These are phyloP conservation scores for Cygnus olor DNA, from an alignment of 2,797 vertebrate genomes.

Conservation along the genomic window DNA sequence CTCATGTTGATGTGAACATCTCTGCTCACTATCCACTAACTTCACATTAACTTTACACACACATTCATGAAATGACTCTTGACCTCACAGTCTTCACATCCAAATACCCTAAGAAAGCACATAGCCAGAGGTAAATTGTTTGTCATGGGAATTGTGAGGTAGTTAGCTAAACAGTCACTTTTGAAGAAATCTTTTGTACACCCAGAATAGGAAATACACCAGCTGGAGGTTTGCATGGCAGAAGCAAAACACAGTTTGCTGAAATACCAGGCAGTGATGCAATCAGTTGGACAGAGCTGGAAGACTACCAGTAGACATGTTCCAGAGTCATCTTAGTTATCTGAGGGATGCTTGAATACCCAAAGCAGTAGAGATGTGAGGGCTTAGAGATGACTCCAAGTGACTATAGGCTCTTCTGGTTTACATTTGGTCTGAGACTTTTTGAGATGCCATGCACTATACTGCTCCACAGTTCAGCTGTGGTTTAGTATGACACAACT, in stretches of 20 bases:
- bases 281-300: not conserved
- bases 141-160: not conserved
- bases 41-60: not conserved
- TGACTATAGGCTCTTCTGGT: not conserved
- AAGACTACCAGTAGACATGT: not conserved
- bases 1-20: not conserved
- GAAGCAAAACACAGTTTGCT: not conserved
- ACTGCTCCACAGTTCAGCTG: not conserved
- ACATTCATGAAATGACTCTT: not conserved
- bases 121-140: not conserved
- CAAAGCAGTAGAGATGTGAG: not conserved
- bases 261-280: not conserved
- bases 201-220: not conserved
- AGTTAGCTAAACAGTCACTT: not conserved
- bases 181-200: not conserved
- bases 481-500: not conserved
- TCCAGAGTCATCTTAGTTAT: not conserved
- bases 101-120: rapidly evolving
- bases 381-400: not conserved
- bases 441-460: not conserved
- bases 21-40: not conserved
- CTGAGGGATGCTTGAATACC: not conserved
- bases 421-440: not conserved
- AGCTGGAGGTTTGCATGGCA: not conserved
- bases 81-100: not conserved